Base-by-base conservation (phyloP, 2,888 invertebrate species). In the Nowickia ferox region DNA sequence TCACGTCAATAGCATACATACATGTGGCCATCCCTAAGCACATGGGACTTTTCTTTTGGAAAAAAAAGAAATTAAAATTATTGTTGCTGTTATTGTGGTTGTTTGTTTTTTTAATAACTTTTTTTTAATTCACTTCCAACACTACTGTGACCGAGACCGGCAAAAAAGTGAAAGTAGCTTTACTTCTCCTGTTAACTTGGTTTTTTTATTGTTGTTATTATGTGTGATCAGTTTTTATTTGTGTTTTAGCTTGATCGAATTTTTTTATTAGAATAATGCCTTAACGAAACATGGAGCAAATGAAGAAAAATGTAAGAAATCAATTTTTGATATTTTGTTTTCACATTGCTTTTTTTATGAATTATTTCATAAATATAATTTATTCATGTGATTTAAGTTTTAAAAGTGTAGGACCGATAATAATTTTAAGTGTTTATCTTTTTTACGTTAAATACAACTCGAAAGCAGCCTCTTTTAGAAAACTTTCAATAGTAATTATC, bases 111-210 rank as follows among this genome's bases (percentile, higher is more conserved):
- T 53, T 42, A 38, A 30, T 30, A 30, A 30, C 30, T 30, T 44
- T 30, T 71, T 40, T 66, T 79, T 78, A 55, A 38, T 59, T 59
- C 77, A 84, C 82, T 80, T 78, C 81, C 84, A 83, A 61, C 78
- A 71, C 38, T 61, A 61, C 8, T 86, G 75, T 87, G 87, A 87
- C 86, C 84, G 84, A 75, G 81, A 82, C 88, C 86, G 87, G 88
- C 87, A 88, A 87, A 86, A 84, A 88, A 88, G 88, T 88, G 88
- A 88, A 88, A 88, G 88, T 88, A 82, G 88, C 86, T 72, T 78
- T 61, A 74, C 76, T 77, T 77, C 77, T 77, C 84, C 80, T 79
- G 83, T 61, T 81, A 78, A 87, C 83, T 86, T 82, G 84, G 77
- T 75, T 76, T 87, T 30, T 30, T 57, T 79, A 79, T 75, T 53